These are phyloP conservation scores for Stichopus horrens DNA, from an alignment of 53 echinoderm and acorn worm genomes.

Conservation along the genomic window DNA sequence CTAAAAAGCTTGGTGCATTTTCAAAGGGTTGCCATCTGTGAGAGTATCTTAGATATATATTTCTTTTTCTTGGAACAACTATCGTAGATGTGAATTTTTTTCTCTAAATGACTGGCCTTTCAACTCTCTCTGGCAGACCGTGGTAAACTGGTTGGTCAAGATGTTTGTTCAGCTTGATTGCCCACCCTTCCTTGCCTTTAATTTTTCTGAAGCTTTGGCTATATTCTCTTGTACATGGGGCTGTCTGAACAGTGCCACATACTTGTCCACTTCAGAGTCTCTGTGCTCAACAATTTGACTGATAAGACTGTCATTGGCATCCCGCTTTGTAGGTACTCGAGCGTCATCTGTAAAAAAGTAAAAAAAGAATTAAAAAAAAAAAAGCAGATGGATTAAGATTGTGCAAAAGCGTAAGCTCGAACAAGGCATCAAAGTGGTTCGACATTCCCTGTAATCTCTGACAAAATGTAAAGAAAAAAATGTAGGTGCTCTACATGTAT, in stretches of 20 bases:
- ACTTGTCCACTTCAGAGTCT: background rate
- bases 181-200: background rate
- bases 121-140: background rate
- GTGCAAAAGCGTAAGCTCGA: no score
- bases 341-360: background rate
- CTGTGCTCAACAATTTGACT: background rate
- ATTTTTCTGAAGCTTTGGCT: background rate
- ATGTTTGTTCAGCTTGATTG: background rate
- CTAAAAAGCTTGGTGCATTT: no score
- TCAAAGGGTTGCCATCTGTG: no score
- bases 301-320: background rate
- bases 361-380: no score
- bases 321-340: background rate
- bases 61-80: background rate
- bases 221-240: background rate
- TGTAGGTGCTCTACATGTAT: no score
- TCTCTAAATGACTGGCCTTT: background rate
- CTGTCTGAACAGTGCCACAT: background rate
- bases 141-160: background rate
- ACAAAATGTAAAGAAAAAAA: no score
- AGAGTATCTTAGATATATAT: no score
- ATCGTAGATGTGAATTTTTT: background rate
- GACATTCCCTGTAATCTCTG: no score
- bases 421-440: no score
- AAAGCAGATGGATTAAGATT: no score